Percentiles rank a stretch among this genome's conserved stretches.
phyloP scores from a whole-genome alignment of 1,140 invertebrate genomes.

The Solenopsis fugax region DNA sequence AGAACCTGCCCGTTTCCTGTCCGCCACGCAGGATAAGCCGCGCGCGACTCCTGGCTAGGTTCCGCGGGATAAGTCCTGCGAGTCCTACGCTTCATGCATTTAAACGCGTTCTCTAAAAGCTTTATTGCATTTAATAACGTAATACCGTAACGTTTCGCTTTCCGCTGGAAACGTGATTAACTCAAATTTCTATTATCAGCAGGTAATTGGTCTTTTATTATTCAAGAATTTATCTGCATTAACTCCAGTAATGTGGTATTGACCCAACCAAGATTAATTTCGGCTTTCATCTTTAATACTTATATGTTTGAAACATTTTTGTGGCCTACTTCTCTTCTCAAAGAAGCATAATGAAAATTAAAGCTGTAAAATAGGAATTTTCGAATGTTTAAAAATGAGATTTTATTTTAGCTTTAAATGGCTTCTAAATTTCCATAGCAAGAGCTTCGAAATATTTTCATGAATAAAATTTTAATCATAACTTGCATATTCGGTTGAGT shows the following conservation, averaged over 20 bases:
- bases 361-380: neutral
- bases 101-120: slow-evolving; percentile 80
- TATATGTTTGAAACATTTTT: neutral
- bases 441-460: neutral
- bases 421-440: neutral
- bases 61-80: slow-evolving; percentile 59
- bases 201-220: slow-evolving; percentile 1
- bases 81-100: slow-evolving; percentile 79
- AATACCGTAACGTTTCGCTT: slow-evolving; percentile 30
- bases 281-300: neutral
- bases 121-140: slow-evolving; percentile 75
- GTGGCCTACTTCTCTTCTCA: neutral
- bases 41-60: slow-evolving; percentile 41
- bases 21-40: slow-evolving; percentile 66
- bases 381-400: neutral
- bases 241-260: neutral
- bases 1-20: slow-evolving; percentile 61
- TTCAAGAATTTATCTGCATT: slow-evolving; percentile 7
- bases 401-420: neutral
- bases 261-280: neutral
- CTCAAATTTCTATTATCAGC: slow-evolving; percentile 8
- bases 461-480: slow-evolving; percentile 2
- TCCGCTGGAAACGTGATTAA: slow-evolving; percentile 2
- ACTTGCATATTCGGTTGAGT: neutral
- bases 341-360: neutral